Conservation (phyloP, 1,140 invertebrate species). For the Coenobita brevimanus region DNA sequence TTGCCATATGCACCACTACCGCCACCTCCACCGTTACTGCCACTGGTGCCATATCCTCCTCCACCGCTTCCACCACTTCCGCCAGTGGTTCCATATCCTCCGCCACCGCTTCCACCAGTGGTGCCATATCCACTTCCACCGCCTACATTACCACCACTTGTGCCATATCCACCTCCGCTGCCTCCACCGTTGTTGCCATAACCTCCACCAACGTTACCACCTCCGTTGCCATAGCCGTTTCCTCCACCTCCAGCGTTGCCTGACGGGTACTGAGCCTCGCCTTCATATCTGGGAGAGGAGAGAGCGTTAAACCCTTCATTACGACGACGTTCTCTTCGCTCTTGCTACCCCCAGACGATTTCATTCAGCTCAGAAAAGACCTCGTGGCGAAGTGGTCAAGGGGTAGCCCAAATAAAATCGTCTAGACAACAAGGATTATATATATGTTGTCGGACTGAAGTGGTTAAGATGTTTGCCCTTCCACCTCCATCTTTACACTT, state of each 20-base stretch:
- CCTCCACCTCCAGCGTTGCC: constrained; percentile 3
- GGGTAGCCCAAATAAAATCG: too few species aligned
- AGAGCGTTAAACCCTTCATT: too few species aligned
- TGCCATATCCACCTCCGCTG: background rate
- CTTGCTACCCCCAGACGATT: too few species aligned
- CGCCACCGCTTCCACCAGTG: background rate
- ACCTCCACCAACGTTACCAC: background rate
- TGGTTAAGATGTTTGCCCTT: too few species aligned
- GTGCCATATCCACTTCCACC: background rate
- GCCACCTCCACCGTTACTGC: background rate
- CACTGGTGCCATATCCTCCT: background rate
- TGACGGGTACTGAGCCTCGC: constrained; percentile 49
- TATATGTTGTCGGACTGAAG: too few species aligned
- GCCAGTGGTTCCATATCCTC: background rate
- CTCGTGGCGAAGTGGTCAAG: too few species aligned
- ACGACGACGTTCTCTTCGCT: too few species aligned
- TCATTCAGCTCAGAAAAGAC: too few species aligned
- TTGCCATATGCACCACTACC: background rate
- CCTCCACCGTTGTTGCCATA: background rate
- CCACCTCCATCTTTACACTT: too few species aligned
- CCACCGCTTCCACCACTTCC: constrained; percentile 1
- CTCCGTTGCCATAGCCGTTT: background rate
- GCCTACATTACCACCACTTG: background rate
- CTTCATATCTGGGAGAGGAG: constrained; percentile 35
- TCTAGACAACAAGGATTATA: too few species aligned